Evolutionary conservation across 2,797 vertebrate genomes (phyloP), one percentile per base, ranked within the genome.

Genomic region (Pteropus rufus): DNA sequence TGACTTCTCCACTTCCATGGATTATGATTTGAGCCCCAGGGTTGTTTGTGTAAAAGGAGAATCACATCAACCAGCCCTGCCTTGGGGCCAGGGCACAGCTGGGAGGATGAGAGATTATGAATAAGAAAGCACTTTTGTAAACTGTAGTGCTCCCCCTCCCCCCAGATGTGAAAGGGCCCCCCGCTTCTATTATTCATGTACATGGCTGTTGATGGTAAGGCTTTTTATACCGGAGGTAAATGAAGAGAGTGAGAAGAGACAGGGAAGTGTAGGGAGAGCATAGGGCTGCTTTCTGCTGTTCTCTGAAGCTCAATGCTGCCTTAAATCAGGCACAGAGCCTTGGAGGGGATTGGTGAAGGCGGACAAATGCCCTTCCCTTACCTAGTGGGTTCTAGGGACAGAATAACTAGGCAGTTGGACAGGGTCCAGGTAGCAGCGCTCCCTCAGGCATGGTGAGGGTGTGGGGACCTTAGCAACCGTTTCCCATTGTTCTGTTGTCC

Each of bases 251-350:
- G 21, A 52, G 49, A 77, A 14, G 70, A 75, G 41, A 18, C 5
- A 12, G 14, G 49, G 7, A 12, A 7, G 0, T 2, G 1, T 23
- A 31, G 29, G 34, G 77, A 31, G 10, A 15, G 52, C 44, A 1
- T 26, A 76, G 67, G 12, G 18, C 70, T 26, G 6, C 41, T 64
- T 24, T 39, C 67, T 64, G 72, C 26, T 34, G 23, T 75, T n/a
- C 58, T 19, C 72, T 49, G n/a, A 7, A 29, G 39, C 65, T 29
- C 10, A 14, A 3, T 3, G 19, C 56, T n/a, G 24, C 39, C 26
- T 36, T 72, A 0, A 14, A 10, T 84, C 75, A n/a, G 67, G 24
- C 0, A 16, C 4, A 0, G 91, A 31, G 36, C 84, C 21, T 9
- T 2, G 49, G 49, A 11, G 0, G 0, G 39, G 69, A 49, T 21